Evolutionary conservation across 2,888 invertebrate species (phyloP).

Genomic region (Balanococcus diminutus): DNA sequence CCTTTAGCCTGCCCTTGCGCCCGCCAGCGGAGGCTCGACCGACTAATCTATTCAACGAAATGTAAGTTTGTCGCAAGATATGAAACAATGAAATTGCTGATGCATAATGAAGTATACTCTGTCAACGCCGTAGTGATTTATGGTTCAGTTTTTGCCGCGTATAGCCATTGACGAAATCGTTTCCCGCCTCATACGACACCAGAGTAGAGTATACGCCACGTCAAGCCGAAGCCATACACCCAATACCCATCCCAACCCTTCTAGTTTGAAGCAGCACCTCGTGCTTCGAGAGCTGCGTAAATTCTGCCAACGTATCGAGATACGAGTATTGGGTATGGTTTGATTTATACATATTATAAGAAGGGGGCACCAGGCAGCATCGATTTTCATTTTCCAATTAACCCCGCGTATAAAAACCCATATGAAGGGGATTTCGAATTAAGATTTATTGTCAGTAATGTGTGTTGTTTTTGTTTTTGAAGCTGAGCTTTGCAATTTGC

Average conservation of each 20-base stretch:
- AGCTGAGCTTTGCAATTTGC: not conserved
- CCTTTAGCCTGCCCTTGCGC: not conserved
- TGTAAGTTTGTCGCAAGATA: slow-evolving; percentile 34
- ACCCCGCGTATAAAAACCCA: not conserved
- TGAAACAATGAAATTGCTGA: slow-evolving; percentile 43
- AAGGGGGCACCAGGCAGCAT: not conserved
- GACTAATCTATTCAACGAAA: slow-evolving; percentile 21
- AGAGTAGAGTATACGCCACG: not conserved
- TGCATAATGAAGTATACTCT: slow-evolving; percentile 43
- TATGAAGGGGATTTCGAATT: not conserved
- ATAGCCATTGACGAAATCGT: slow-evolving; percentile 29
- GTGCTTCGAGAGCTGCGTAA: not conserved
- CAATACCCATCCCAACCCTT: not conserved
- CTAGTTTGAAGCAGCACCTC: no score
- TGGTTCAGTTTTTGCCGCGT: slow-evolving; percentile 18
- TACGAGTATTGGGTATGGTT: no score
- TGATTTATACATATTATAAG: not conserved
- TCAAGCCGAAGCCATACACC: not conserved
- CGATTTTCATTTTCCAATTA: slow-evolving; percentile 19
- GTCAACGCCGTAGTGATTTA: slow-evolving; percentile 34
- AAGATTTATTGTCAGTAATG: not conserved
- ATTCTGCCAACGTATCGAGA: slow-evolving; percentile 5
- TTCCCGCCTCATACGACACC: not conserved
- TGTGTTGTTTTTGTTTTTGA: not conserved
- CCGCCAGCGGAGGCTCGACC: not conserved